Evolutionary conservation across 2,113 vertebrate genomes (phyloP).

Genomic region (Camarhynchus parvulus): DNA sequence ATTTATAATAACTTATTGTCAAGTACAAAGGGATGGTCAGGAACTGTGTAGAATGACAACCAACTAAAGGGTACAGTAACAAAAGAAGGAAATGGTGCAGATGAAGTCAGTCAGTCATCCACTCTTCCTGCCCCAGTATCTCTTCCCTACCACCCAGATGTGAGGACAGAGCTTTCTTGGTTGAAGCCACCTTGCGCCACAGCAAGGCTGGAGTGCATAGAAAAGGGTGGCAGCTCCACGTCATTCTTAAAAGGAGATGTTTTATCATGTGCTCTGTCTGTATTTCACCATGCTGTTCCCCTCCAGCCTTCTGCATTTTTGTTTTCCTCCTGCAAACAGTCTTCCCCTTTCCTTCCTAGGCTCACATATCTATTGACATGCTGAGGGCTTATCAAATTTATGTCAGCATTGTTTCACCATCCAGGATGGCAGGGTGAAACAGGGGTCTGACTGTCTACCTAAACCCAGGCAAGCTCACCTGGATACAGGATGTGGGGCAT

Average conservation of each 20-base stretch:
- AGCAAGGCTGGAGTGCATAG: neutral
- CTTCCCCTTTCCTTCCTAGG: neutral
- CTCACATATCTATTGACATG: accelerated
- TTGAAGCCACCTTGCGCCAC: neutral
- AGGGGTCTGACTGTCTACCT: neutral
- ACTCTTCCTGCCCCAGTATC: neutral
- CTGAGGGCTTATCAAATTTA: neutral
- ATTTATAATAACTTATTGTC: neutral
- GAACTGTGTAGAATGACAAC: neutral
- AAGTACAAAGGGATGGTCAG: neutral
- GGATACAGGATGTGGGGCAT: neutral
- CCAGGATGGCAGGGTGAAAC: neutral
- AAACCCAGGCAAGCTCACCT: neutral
- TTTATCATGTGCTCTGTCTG: neutral
- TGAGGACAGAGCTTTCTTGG: neutral
- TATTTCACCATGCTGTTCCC: neutral
- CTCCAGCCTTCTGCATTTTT: neutral
- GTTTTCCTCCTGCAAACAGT: neutral
- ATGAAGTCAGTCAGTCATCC: neutral
- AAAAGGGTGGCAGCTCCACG: neutral
- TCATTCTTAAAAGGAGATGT: neutral
- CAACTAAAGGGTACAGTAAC: neutral
- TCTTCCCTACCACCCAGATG: neutral
- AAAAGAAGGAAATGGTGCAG: conserved; percentile 18
- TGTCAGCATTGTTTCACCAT: neutral